Conservation (phyloP, 2,888 invertebrate species). For the Erannis defoliaria region DNA sequence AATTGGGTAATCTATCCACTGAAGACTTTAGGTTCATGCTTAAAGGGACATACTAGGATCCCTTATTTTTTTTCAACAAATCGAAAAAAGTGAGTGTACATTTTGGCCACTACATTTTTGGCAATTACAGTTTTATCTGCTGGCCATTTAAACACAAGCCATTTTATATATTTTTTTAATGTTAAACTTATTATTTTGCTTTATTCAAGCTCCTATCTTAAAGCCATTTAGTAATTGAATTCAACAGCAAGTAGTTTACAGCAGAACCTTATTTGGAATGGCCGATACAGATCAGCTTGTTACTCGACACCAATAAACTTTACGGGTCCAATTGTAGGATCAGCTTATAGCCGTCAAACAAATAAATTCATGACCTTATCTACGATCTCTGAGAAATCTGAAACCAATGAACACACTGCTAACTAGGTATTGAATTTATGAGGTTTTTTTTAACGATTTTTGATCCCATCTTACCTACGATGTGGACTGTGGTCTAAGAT, state of each 20-base stretch:
- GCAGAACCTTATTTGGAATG: constrained; percentile 26
- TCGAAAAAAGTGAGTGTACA: too few relatives aligned
- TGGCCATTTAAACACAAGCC: too few relatives aligned
- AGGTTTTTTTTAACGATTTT: too few relatives aligned
- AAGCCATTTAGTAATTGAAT: constrained; percentile 24
- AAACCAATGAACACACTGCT: constrained; percentile 81
- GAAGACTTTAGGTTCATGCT: too few relatives aligned
- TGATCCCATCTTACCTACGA: too few relatives aligned
- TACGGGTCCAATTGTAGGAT: constrained; percentile 79
- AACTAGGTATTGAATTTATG: constrained; percentile 72
- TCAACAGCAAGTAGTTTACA: constrained; percentile 13
- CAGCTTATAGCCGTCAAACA: constrained; percentile 81
- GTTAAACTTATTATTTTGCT: background rate
- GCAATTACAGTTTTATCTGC: too few relatives aligned
- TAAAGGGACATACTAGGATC: too few relatives aligned
- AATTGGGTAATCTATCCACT: too few relatives aligned
- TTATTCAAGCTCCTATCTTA: background rate
- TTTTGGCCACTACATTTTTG: too few relatives aligned
- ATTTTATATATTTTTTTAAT: too few relatives aligned
- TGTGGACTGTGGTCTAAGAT: too few relatives aligned
- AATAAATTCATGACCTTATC: constrained; percentile 83
- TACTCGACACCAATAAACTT: constrained; percentile 68
- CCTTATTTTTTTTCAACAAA: too few relatives aligned
- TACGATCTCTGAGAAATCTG: constrained; percentile 83
- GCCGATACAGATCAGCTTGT: constrained; percentile 52